phyloP scores from a whole-genome alignment of 2,888 invertebrate species.

The Drosophila pseudotalamancana region DNA sequence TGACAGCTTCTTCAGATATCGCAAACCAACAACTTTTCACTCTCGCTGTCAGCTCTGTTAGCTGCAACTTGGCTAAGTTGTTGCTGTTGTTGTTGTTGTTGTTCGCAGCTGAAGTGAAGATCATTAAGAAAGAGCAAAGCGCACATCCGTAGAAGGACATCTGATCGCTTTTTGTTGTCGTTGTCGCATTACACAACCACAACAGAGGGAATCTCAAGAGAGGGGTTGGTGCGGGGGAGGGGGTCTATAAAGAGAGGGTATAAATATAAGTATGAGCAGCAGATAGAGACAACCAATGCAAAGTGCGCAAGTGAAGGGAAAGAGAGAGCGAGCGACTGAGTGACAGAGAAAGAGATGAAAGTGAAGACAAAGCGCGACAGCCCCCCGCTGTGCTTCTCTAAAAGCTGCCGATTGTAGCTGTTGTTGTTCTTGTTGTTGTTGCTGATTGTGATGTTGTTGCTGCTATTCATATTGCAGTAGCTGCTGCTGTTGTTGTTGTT shows the following conservation, averaged over 20 bases:
- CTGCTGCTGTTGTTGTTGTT: conserved; percentile 25
- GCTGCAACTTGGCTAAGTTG: conserved; percentile 6
- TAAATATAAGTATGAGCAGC: conserved; percentile 25
- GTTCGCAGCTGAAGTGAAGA: conserved; percentile 50
- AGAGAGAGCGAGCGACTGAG: too few species aligned
- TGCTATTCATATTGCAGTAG: not conserved
- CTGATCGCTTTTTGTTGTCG: conserved; percentile 77
- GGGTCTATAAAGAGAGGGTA: not conserved
- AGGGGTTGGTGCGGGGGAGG: not conserved
- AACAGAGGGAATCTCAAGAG: conserved; percentile 26
- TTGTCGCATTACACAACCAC: conserved; percentile 74
- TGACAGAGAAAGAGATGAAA: conserved; percentile 64
- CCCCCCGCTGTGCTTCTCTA: conserved; percentile 39
- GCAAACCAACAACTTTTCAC: conserved; percentile 8
- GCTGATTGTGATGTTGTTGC: conserved; percentile 15
- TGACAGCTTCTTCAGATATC: conserved; percentile 35
- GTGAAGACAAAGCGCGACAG: conserved; percentile 61
- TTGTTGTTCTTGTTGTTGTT: conserved; percentile 19
- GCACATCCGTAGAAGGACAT: conserved; percentile 83
- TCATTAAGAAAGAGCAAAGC: conserved; percentile 72
- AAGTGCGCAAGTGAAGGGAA: conserved; percentile 35
- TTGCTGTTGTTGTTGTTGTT: conserved; percentile 6
- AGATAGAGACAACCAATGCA: conserved; percentile 28
- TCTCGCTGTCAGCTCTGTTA: conserved; percentile 16
- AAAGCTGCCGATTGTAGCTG: conserved; percentile 28